Evolutionary conservation across 2,113 vertebrate species (phyloP).

Genomic region (Ophiodon elongatus): DNA sequence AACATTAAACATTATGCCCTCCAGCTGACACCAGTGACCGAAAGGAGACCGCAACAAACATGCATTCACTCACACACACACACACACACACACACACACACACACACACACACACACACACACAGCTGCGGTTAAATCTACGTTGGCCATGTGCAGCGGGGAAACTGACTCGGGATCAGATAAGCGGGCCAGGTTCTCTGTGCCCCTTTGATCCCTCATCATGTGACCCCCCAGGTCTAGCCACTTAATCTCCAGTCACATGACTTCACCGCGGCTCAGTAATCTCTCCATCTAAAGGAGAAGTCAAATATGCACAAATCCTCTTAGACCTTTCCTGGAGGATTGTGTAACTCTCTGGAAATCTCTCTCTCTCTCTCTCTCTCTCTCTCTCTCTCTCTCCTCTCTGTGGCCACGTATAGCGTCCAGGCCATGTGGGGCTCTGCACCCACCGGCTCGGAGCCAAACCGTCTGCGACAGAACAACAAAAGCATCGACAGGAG

Average conservation of each 20-base stretch:
- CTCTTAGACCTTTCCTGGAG: conserved; percentile 64
- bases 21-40: conserved; percentile 44
- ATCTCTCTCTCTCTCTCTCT: conserved; percentile 42
- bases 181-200: conserved; percentile 37
- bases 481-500: conserved; percentile 51
- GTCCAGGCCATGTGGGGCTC: conserved; percentile 30
- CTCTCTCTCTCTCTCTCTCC: conserved; percentile 27
- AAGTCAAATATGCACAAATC: conserved; percentile 79
- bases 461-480: conserved; percentile 58
- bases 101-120: conserved; percentile 4
- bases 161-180: conserved; percentile 42
- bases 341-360: conserved; percentile 56
- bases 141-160: conserved; percentile 25
- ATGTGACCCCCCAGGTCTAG: conserved; percentile 69
- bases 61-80: conserved; percentile 9
- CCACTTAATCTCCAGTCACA: conserved; percentile 78
- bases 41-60: conserved; percentile 2
- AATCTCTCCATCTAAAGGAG: conserved; percentile 74
- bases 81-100: conserved; percentile 25
- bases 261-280: conserved; percentile 70
- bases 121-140: not conserved
- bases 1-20: conserved; percentile 29
- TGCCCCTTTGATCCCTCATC: conserved; percentile 52
- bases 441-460: conserved; percentile 44
- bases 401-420: conserved; percentile 35